Percentiles rank a stretch among this genome's conserved stretches.
These are phyloP conservation scores for Drosophila pruinosa DNA, from an alignment of 1,140 invertebrate species.

Conservation along the genomic window DNA sequence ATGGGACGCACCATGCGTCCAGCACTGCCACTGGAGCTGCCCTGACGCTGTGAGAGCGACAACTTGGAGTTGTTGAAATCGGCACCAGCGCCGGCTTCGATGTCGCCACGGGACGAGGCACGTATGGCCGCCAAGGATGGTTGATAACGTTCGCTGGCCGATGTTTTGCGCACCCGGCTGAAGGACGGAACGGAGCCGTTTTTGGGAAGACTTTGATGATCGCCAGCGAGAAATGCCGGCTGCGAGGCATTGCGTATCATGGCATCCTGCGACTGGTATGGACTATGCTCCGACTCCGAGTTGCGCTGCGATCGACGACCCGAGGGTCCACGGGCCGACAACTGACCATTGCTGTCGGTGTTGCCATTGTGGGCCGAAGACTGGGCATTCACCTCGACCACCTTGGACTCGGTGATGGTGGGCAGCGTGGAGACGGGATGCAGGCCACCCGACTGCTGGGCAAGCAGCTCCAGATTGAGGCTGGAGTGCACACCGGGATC, in stretches of 20 bases:
- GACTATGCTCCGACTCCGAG: conserved; percentile 72
- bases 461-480: conserved; percentile 92
- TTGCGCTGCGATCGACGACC: conserved; percentile 69
- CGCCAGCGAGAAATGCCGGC: conserved; percentile 90
- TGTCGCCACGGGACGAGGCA: conserved; percentile 86
- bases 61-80: conserved; percentile 83
- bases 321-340: conserved; percentile 41
- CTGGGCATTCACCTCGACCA: conserved; percentile 85
- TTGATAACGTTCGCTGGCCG: conserved; percentile 90
- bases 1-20: conserved; percentile 92
- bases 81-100: conserved; percentile 83
- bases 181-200: conserved; percentile 95
- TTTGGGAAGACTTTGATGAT: conserved; percentile 91
- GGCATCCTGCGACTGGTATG: conserved; percentile 83
- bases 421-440: conserved; percentile 91
- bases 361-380: conserved; percentile 20
- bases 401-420: conserved; percentile 92
- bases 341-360: conserved; percentile 76
- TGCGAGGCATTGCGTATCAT: conserved; percentile 92
- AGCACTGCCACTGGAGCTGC: conserved; percentile 57
- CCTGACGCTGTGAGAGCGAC: conserved; percentile 76
- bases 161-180: conserved; percentile 91
- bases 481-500: conserved; percentile 97
- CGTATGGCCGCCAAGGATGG: conserved; percentile 91
- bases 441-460: conserved; percentile 84